Percentiles rank a stretch among this genome's conserved stretches.
These are phyloP conservation scores for Pterocles gutturalis DNA, from an alignment of 2,113 vertebrate genomes.

Conservation along the genomic window DNA sequence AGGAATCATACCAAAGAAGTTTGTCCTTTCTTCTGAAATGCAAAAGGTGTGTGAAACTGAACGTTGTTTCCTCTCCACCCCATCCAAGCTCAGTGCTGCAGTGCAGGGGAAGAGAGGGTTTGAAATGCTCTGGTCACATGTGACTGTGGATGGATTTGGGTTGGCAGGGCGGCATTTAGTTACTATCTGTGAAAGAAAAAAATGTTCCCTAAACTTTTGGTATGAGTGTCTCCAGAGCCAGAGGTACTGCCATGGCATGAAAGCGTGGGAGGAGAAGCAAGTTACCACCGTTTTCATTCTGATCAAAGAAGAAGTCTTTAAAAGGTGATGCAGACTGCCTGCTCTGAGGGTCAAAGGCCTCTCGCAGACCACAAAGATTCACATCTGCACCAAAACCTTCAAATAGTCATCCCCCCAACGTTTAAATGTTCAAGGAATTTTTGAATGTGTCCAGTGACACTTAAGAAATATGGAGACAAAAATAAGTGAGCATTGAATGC, in stretches of 20 bases:
- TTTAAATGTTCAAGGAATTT: neutral
- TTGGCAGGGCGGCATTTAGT: neutral
- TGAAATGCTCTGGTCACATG: neutral
- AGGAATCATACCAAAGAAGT: neutral
- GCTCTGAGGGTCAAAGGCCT: neutral
- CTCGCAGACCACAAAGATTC: neutral
- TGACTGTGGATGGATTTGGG: neutral
- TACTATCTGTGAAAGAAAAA: neutral
- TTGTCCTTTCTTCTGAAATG: neutral
- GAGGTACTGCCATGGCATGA: neutral
- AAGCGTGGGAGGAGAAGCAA: neutral
- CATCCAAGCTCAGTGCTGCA: neutral
- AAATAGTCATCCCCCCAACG: neutral
- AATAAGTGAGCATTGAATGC: neutral
- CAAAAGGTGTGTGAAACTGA: neutral
- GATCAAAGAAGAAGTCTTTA: neutral
- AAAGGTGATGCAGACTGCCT: neutral
- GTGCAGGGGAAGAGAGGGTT: neutral
- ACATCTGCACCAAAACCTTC: neutral
- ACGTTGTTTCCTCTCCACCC: neutral
- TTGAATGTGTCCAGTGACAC: neutral
- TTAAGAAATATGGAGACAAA: neutral
- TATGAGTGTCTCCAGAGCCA: neutral
- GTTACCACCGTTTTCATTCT: neutral
- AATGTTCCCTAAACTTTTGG: neutral